Evolutionary conservation across 2,797 vertebrate species (phyloP).

Genomic region (Sarcophilus harrisii): DNA sequence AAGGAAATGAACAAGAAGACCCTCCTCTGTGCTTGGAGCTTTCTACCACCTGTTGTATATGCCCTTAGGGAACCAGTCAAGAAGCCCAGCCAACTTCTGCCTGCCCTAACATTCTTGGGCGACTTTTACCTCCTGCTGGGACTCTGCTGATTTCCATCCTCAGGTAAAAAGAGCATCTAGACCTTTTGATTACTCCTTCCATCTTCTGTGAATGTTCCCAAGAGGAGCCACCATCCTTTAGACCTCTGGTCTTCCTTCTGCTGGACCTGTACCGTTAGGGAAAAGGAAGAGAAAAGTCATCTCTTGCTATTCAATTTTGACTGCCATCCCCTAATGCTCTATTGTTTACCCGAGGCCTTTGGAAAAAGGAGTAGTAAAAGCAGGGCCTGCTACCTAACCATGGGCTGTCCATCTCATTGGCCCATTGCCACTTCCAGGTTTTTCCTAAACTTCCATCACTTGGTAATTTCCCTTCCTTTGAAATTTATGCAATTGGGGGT

Average conservation of each 20-base stretch:
- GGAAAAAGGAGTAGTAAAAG: background rate
- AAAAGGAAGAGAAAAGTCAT: too few species aligned
- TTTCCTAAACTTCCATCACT: background rate
- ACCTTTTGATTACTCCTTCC: background rate
- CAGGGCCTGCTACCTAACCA: too few species aligned
- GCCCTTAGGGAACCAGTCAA: background rate
- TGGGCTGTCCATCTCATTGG: background rate
- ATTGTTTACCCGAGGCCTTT: background rate
- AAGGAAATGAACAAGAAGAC: background rate
- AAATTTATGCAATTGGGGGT: background rate
- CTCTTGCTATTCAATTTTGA: too few species aligned
- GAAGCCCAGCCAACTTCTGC: too few species aligned
- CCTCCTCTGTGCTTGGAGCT: background rate
- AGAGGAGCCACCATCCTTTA: too few species aligned
- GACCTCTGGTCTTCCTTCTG: too few species aligned
- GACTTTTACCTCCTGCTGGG: background rate
- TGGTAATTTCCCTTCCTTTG: background rate
- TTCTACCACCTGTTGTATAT: background rate
- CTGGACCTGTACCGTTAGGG: too few species aligned
- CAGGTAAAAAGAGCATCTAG: background rate
- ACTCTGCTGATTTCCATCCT: background rate
- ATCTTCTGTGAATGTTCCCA: too few species aligned
- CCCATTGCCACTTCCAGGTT: background rate
- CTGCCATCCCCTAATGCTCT: background rate
- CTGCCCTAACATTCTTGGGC: background rate